Base-by-base conservation (phyloP, 2,113 vertebrate genomes). In the Melanerpes aurifrons region DNA sequence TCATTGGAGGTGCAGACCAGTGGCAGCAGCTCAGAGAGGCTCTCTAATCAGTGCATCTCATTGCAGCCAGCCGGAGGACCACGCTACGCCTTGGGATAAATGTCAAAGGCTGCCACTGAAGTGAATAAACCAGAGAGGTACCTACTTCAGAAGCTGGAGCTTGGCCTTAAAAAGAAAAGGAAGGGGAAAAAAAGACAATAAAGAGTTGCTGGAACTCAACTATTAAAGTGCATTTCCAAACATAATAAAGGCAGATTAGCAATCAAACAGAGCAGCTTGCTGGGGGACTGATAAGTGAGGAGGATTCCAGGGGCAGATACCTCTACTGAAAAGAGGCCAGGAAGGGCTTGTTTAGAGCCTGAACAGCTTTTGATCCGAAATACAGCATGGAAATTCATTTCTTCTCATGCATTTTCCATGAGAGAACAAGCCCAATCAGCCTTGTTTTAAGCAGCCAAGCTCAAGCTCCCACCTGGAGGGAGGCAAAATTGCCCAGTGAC, bases 331-430 rank as follows among this genome's bases (percentile, higher is more conserved):
- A 80, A 50, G 35, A 81, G 66, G 79, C 72, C 64, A 67, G 18
- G 81, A 88, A 90, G 76, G 50, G 70, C 93, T 89, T 92, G 86
- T 95, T 95, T 92, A 53, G 87, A 74, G 69, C 50, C 58, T 83
- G 90, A 96, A 29, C 0, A 0, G 57, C 56, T 82, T 94, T 79
- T 94, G 73, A 96, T 89, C 74, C 58, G 18, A 89, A 72, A 77
- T 3, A 1, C 57, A 28, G 86, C 94, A 62, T 2, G 35, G 83
- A 92, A 96, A 90, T 72, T 76, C 71, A 10, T 67, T 76, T 92
- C 31, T 50, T 10, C 92, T 95, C 94, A 96, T 95, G 73, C 75
- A 95, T 95, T 95, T 96, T 95, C 92, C 92, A 93, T 95, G 92
- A 91, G 50, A 48, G 69, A 86, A 29, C 16, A 47, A 90, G 92